Base-by-base conservation (phyloP, 2,888 invertebrate genomes). In the Cepaea hortensis region DNA sequence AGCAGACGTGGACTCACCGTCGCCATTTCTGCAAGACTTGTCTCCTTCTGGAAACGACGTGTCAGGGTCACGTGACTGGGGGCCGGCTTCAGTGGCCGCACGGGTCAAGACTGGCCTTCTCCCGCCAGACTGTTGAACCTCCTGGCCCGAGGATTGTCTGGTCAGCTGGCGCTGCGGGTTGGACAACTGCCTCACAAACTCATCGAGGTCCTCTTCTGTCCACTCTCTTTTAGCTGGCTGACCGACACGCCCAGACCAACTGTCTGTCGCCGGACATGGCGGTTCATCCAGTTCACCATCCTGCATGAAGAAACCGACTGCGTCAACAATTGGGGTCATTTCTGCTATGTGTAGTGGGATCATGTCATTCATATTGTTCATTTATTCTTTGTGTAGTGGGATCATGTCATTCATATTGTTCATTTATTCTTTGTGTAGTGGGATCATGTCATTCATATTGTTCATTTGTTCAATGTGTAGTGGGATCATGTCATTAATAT, bases 201-300 rank as follows among this genome's bases (percentile, higher is more conserved):
- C 88, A 65, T 90, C 90, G 62, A 90, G 87, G 84, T 91, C 89
- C 13, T 86, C 79, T 13, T 84, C 84, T 46, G 87, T 84, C 87
- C 87, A 87, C 46, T 87, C 80, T 35, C n/a, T 73, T 62, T 62
- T 84, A 35, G 79, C 72, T 1, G 81, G 50, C 55, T 76, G 65
- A 7, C 23, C 55, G 35, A 65, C 65, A 46, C 75, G 85, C 23
- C 86, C 46, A 35, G 86, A 76, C 83, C 83, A 85, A 48, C 86
- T 87, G 84, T 89, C 88, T 9, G 86, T 84, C 1, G 83, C 80
- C 3, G 90, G 89, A 20, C 90, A 89, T 23, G 89, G 85, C 3
- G 91, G 88, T 72, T 90, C 91, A 46, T 91, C 91, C 65, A 90
- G 85, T 62, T 91, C 90, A 61, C 90, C 90, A 23, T 90, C 90